Evolutionary conservation across 2,797 vertebrate genomes (phyloP).

Genomic region (Phalanger gymnotis): DNA sequence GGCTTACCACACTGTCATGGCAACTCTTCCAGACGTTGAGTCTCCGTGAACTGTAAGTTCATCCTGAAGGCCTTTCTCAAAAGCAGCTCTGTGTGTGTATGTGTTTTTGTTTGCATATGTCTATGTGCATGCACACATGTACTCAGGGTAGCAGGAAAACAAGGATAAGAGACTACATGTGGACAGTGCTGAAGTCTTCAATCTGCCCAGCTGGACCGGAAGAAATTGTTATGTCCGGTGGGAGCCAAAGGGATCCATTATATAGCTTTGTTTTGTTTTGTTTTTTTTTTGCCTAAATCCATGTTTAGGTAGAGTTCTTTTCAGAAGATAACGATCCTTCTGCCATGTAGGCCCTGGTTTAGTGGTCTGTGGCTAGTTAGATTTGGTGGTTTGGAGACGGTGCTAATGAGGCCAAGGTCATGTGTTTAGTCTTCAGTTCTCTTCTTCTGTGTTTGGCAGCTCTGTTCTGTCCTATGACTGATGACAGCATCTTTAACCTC

Average conservation of each 20-base stretch:
- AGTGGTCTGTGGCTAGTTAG: neutral
- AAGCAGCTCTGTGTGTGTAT: neutral
- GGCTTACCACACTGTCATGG: constrained; percentile 96
- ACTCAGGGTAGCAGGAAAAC: neutral
- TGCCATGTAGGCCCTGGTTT: neutral
- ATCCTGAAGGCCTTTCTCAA: constrained; percentile 46
- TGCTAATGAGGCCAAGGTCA: neutral
- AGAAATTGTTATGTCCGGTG: constrained; percentile 7
- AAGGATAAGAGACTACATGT: rapidly evolving
- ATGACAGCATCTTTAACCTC: neutral
- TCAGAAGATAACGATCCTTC: neutral
- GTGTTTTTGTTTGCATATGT: neutral
- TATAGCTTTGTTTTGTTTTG: too few relatives aligned
- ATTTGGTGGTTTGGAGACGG: neutral
- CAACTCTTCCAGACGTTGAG: constrained; percentile 99
- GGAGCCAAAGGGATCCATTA: neutral
- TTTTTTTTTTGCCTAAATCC: neutral
- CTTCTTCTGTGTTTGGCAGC: neutral
- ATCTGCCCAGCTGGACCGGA: neutral
- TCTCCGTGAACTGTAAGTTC: constrained; percentile 97
- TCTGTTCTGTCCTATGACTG: neutral
- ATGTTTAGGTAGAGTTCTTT: neutral
- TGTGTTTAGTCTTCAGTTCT: neutral
- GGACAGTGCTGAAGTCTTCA: neutral
- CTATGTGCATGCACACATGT: neutral